A percentile compares a stretch with the other conserved stretches of the same genome.
Evolutionary conservation across 2,113 vertebrate species (phyloP).

Genomic region (Ceuthmochares aereus): DNA sequence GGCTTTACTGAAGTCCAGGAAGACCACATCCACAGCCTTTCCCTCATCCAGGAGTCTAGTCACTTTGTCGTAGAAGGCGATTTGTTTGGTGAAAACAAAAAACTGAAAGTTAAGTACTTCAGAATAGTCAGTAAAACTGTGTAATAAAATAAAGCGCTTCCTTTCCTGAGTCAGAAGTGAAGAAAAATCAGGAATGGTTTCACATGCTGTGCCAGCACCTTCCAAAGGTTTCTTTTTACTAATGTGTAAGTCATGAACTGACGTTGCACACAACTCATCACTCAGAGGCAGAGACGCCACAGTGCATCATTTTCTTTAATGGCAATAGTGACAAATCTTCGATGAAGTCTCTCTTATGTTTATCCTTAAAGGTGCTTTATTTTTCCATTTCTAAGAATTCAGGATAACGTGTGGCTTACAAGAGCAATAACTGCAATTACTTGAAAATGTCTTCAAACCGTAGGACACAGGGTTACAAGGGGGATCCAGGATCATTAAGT

Average conservation of each 20-base stretch:
- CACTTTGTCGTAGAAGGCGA: no score
- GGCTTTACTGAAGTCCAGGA: no score
- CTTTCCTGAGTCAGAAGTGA: not conserved
- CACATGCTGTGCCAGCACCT: not conserved
- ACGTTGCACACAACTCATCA: not conserved
- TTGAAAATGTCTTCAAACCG: not conserved
- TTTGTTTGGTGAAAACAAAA: not conserved
- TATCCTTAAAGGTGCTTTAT: not conserved
- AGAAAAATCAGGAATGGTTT: not conserved
- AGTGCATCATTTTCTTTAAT: not conserved
- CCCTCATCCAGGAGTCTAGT: no score
- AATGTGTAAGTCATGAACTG: constrained; percentile 1
- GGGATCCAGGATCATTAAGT: not conserved
- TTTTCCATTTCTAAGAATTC: not conserved
- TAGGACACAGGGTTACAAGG: not conserved
- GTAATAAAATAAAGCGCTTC: not conserved
- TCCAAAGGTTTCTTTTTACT: constrained; percentile 2
- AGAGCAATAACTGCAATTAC: not conserved
- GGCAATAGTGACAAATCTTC: not conserved
- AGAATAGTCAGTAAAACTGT: not conserved
- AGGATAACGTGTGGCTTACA: not conserved
- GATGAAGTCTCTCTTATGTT: not conserved
- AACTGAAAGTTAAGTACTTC: not conserved
- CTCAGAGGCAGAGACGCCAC: not conserved
- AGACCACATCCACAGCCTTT: no score